Conservation (phyloP, 2,113 vertebrate genomes). For the Elachura formosa region DNA sequence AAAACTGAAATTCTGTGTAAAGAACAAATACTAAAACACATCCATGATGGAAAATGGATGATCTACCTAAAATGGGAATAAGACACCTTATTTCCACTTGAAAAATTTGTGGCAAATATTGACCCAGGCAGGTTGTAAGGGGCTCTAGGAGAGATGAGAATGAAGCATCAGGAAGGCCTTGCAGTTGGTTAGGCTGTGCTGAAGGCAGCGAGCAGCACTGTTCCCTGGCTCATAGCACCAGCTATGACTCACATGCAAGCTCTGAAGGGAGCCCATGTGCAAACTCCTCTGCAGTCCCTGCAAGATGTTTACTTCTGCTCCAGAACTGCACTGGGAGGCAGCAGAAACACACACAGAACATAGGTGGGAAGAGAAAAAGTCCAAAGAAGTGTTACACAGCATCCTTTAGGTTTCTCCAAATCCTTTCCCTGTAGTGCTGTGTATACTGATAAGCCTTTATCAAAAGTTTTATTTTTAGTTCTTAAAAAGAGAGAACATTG, state of each 20-base stretch:
- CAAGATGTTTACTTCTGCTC: constrained; percentile 19
- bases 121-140: neutral
- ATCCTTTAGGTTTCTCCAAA: neutral
- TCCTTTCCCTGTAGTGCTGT: neutral
- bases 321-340: neutral
- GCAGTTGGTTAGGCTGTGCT: neutral
- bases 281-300: constrained; percentile 52
- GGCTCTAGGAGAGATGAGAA: neutral
- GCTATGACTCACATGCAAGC: constrained; percentile 24
- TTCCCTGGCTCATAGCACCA: neutral
- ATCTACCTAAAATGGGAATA: too few relatives aligned
- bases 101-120: neutral
- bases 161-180: neutral
- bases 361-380: neutral
- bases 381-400: neutral
- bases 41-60: too few relatives aligned
- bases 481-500: neutral
- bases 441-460: neutral
- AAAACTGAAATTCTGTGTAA: neutral
- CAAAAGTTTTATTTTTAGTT: neutral
- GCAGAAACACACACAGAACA: neutral
- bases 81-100: neutral
- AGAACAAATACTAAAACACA: neutral
- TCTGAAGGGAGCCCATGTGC: constrained; percentile 42
- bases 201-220: neutral